phyloP scores from a whole-genome alignment of 2,797 vertebrate species.

The Aldrovandia affinis region DNA sequence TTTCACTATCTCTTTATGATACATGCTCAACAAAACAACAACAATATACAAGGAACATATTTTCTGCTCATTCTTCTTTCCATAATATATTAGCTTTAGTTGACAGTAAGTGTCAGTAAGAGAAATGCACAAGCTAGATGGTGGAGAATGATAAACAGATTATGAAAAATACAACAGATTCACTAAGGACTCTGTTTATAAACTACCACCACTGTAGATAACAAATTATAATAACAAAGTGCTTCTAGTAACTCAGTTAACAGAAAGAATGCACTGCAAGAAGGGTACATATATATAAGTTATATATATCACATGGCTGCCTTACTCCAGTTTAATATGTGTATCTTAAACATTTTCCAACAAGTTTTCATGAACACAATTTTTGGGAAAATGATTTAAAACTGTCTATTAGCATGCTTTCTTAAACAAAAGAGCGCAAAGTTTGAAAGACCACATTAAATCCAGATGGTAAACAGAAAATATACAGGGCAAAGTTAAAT shows the following conservation, averaged over 20 bases:
- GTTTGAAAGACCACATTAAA: background rate
- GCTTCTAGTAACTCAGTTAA: background rate
- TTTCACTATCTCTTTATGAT: background rate
- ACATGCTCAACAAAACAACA: background rate
- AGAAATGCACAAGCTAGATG: background rate
- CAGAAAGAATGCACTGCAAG: too few relatives aligned
- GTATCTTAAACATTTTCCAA: background rate
- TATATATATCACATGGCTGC: background rate
- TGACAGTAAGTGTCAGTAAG: background rate
- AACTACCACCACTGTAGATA: background rate
- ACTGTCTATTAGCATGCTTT: background rate
- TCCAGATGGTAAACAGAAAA: background rate
- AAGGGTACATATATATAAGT: background rate
- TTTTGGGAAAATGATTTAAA: too few relatives aligned
- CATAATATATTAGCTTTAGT: background rate
- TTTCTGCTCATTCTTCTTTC: background rate
- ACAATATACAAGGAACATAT: background rate
- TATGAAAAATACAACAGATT: background rate
- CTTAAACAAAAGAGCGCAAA: too few relatives aligned
- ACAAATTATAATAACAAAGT: background rate
- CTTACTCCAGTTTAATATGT: background rate
- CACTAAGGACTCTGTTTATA: background rate
- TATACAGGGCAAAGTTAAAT: background rate
- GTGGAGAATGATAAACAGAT: background rate
- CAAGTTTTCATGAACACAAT: background rate